Evolutionary conservation across 1,140 invertebrate species (phyloP).

Genomic region (Argopecten irradians): DNA sequence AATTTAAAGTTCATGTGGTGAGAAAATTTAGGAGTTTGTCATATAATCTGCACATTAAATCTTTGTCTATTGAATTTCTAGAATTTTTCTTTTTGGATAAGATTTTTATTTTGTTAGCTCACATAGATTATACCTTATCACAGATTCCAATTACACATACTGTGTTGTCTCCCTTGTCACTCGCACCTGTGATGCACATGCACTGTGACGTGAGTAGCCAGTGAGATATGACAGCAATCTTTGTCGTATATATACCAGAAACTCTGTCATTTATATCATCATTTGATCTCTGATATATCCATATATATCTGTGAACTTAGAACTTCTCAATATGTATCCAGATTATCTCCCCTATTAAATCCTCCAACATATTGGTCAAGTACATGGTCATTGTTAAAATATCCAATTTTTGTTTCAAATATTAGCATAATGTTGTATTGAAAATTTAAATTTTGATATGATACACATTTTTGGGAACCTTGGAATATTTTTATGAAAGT

Average conservation of each 20-base stretch:
- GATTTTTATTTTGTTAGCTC: too few relatives aligned
- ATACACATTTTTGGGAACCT: not conserved
- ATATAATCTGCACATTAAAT: too few relatives aligned
- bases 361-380: not conserved
- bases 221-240: too few relatives aligned
- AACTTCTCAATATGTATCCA: not conserved
- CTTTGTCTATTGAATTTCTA: too few relatives aligned
- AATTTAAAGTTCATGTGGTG: too few relatives aligned
- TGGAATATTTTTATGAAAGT: not conserved
- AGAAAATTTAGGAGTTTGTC: too few relatives aligned
- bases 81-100: too few relatives aligned
- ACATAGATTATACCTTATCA: not conserved
- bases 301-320: not conserved
- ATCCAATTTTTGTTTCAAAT: not conserved
- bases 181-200: conserved; percentile 20
- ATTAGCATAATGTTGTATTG: not conserved
- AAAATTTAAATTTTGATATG: not conserved
- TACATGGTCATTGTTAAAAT: not conserved
- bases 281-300: not conserved
- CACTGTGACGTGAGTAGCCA: conserved; percentile 6
- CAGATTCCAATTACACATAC: not conserved
- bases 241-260: too few relatives aligned
- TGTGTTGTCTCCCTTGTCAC: conserved; percentile 6
- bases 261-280: not conserved
- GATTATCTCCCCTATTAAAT: not conserved